Percentiles rank a stretch among this genome's conserved stretches.
These are phyloP conservation scores for Scelioninae gen. 1 DNA, from an alignment of 2,888 invertebrate species.

Conservation along the genomic window DNA sequence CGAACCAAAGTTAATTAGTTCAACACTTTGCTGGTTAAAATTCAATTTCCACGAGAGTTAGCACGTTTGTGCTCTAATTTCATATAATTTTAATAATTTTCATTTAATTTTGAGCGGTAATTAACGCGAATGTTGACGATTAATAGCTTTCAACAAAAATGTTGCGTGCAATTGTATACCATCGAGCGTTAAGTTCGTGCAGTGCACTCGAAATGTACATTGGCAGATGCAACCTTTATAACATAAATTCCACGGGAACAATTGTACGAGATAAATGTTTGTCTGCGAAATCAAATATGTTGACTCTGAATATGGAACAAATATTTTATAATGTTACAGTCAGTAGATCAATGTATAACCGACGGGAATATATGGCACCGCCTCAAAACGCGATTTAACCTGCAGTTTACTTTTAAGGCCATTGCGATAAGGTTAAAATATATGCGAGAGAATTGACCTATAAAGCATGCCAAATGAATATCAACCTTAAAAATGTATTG, in stretches of 20 bases:
- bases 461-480: slow-evolving; percentile 25
- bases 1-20: slow-evolving; percentile 29
- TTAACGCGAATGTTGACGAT: slow-evolving; percentile 15
- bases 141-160: slow-evolving; percentile 23
- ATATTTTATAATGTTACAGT: slow-evolving; percentile 46
- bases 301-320: slow-evolving; percentile 48
- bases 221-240: slow-evolving; percentile 30
- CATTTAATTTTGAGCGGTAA: slow-evolving; percentile 27
- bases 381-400: slow-evolving; percentile 32
- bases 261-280: slow-evolving; percentile 51
- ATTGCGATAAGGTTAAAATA: slow-evolving; percentile 37
- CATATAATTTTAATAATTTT: slow-evolving; percentile 18
- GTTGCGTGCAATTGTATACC: not conserved
- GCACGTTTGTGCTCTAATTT: slow-evolving; percentile 2
- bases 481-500: not conserved
- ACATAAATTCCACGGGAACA: slow-evolving; percentile 42
- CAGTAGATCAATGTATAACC: slow-evolving; percentile 28
- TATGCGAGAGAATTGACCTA: slow-evolving; percentile 21
- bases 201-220: slow-evolving; percentile 13
- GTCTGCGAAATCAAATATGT: slow-evolving; percentile 54
- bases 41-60: slow-evolving; percentile 16
- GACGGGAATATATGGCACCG: slow-evolving; percentile 4
- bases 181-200: slow-evolving; percentile 22
- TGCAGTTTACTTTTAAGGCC: slow-evolving; percentile 47
- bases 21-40: slow-evolving; percentile 5